Evolutionary conservation across 2,888 invertebrate genomes (phyloP).

Genomic region (Drosophila neonasuta): DNA sequence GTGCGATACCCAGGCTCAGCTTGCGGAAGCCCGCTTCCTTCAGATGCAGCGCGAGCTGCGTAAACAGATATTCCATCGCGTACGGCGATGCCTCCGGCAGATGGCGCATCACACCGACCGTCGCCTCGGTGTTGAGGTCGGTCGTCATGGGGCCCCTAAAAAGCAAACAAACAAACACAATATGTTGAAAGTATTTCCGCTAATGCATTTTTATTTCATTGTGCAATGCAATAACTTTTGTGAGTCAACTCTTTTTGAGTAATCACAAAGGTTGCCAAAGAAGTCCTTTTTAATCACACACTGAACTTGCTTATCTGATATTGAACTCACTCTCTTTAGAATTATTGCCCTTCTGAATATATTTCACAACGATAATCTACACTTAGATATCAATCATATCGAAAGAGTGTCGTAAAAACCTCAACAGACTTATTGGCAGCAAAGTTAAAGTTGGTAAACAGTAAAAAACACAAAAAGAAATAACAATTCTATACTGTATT

Average conservation of each 20-base stretch:
- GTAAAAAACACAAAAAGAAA: slow-evolving; percentile 23
- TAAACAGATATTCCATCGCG: too few species aligned
- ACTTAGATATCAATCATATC: slow-evolving; percentile 7
- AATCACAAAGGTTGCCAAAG: slow-evolving; percentile 4
- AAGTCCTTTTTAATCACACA: not conserved
- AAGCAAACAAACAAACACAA: slow-evolving; percentile 10
- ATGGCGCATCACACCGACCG: too few species aligned
- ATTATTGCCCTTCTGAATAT: slow-evolving; percentile 26
- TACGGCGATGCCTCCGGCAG: too few species aligned
- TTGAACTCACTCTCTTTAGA: slow-evolving; percentile 28
- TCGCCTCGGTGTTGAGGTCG: too few species aligned
- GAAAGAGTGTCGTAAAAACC: slow-evolving; percentile 18
- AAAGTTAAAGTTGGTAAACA: slow-evolving; percentile 27
- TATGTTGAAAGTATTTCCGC: slow-evolving; percentile 35
- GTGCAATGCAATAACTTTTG: slow-evolving; percentile 9
- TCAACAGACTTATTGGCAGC: slow-evolving; percentile 65
- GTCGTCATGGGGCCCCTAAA: too few species aligned
- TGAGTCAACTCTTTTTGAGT: not conserved
- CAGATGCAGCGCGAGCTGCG: too few species aligned
- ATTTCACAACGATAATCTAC: slow-evolving; percentile 6
- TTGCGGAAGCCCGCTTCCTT: too few species aligned
- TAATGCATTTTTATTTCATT: slow-evolving; percentile 35
- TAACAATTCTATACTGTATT: slow-evolving; percentile 18
- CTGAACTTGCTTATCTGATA: slow-evolving; percentile 38
- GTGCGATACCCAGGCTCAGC: too few species aligned